Evolutionary conservation across 2,113 vertebrate species (phyloP).

Genomic region (Pelecanus crispus): DNA sequence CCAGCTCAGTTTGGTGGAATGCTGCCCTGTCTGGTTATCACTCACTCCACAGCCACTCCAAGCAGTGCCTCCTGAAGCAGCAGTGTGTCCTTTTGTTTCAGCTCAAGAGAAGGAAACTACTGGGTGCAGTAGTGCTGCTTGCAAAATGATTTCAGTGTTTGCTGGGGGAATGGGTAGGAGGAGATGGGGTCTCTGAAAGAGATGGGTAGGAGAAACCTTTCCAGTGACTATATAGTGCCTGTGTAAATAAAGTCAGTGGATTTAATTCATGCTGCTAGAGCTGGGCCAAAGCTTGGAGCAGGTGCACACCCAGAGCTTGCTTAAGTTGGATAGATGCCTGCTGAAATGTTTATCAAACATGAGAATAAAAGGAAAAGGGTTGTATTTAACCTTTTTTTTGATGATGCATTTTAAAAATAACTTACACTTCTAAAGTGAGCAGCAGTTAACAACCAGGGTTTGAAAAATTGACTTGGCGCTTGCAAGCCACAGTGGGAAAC

Average conservation of each 20-base stretch:
- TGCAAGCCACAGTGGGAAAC: background rate
- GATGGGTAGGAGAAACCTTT: background rate
- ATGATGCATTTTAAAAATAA: constrained; percentile 14
- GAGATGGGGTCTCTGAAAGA: background rate
- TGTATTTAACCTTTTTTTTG: background rate
- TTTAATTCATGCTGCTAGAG: background rate
- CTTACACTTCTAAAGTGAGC: background rate
- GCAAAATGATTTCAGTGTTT: background rate
- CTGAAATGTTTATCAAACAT: constrained; percentile 20
- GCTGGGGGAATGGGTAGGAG: background rate
- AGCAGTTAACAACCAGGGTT: background rate
- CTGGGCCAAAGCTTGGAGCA: background rate
- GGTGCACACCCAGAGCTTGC: background rate
- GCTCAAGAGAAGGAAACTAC: background rate
- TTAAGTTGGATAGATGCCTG: background rate
- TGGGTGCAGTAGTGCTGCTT: background rate
- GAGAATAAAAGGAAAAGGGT: background rate
- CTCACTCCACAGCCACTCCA: background rate
- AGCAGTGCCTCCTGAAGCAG: background rate
- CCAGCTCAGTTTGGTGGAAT: background rate
- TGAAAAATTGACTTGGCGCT: constrained; percentile 2
- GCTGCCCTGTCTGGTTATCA: background rate
- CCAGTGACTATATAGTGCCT: background rate
- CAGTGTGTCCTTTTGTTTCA: background rate
- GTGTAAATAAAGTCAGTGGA: background rate